Base-by-base conservation (phyloP, 2,113 vertebrate species). In the Brachionichthys hirsutus region DNA sequence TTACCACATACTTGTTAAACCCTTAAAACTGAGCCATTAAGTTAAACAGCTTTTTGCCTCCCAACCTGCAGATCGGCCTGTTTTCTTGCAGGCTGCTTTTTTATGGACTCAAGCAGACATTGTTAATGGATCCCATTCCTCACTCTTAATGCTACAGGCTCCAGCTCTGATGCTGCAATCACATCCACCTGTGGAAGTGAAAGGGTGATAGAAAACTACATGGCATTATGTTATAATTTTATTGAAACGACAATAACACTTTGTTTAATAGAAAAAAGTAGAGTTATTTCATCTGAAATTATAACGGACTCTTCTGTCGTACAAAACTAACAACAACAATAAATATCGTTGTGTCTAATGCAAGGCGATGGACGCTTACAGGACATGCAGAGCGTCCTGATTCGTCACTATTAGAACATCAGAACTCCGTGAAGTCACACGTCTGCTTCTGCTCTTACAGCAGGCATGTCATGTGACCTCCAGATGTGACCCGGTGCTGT, bases 81-180 rank as follows among this genome's bases (percentile, higher is more conserved):
- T 43, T 55, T 44, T 10, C 6, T 10, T 8, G 24, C 14, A 46
- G 12, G 30, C 52, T 40, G 66, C 52, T 54, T 44, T 34, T 63
- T 54, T 52, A 52, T 40, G 18, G n/a, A 24, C 40, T 56, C 35
- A 4, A 42, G 18, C 36, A 49, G 57, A 47, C 13, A 30, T 8
- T 35, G 51, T 51, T 47, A 40, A 52, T 34, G 17, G 34, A 52
- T 34, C 18, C 15, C 20, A 8, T 51, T 51, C 30, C 34, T 51
- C 20, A 49, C 8, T 10, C 18, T 49, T 17, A 14, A 13, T 46
- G 16, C 59, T 65, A 36, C 24, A 52, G 19, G 12, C 38, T 35
- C 15, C 67, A 34, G 42, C 57, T 56, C 56, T 56, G 51, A 20
- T 22, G 24, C 14, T n/a, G 30, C 18, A 38, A 61, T 61, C 30